These are phyloP conservation scores for Atta texana DNA, from an alignment of 1,140 invertebrate genomes.

Conservation along the genomic window DNA sequence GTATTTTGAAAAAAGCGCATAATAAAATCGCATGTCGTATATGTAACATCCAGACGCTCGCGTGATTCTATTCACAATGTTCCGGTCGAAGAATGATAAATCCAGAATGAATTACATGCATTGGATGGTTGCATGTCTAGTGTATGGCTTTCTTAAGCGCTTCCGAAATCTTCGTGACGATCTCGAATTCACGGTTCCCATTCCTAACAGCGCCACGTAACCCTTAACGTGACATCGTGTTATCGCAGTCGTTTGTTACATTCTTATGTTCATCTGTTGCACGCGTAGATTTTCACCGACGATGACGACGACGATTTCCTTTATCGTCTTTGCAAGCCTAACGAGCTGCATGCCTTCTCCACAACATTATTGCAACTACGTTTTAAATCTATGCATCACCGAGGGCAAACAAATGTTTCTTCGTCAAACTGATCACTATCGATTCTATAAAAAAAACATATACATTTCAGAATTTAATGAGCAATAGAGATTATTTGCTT, in stretches of 20 bases:
- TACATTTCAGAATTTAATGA: too few species aligned
- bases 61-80: slow-evolving; percentile 58
- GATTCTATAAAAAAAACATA: neutral
- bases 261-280: slow-evolving; percentile 59
- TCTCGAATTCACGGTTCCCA: slow-evolving; percentile 62
- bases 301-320: slow-evolving; percentile 41
- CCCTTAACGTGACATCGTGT: slow-evolving; percentile 46
- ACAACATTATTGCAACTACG: neutral
- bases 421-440: slow-evolving; percentile 23
- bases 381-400: slow-evolving; percentile 35
- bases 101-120: slow-evolving; percentile 67
- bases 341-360: slow-evolving; percentile 29
- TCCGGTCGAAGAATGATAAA: slow-evolving; percentile 64
- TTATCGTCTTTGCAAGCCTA: neutral
- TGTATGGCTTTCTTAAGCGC: slow-evolving; percentile 59
- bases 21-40: slow-evolving; percentile 53
- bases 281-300: slow-evolving; percentile 41
- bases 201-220: slow-evolving; percentile 3
- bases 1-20: slow-evolving; percentile 17
- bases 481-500: too few species aligned
- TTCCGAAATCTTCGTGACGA: slow-evolving; percentile 72
- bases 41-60: slow-evolving; percentile 30
- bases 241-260: slow-evolving; percentile 67
- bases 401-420: slow-evolving; percentile 22
- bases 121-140: slow-evolving; percentile 62